Evolutionary conservation across 2,113 vertebrate species (phyloP).

Genomic region (Heliornis fulica): DNA sequence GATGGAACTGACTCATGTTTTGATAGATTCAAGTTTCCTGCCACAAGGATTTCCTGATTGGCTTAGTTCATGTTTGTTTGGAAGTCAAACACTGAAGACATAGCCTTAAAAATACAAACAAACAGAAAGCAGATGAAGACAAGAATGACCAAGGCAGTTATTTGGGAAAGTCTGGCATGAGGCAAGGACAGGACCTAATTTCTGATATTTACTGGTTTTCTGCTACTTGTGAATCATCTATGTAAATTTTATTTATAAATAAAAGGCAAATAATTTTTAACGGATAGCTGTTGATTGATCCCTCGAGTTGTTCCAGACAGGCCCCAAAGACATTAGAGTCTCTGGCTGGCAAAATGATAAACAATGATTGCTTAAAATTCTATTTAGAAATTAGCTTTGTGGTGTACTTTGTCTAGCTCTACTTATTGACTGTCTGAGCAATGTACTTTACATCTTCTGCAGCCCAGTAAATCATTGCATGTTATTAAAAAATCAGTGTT

Average conservation of each 20-base stretch:
- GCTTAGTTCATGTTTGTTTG: not conserved
- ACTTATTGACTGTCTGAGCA: conserved; percentile 29
- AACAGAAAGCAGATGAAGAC: not conserved
- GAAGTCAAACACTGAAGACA: not conserved
- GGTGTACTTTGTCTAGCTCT: conserved; percentile 7
- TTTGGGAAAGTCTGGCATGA: not conserved
- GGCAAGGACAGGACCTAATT: not conserved
- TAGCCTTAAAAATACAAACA: not conserved
- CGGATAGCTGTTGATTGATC: not conserved
- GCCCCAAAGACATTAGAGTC: conserved; percentile 9
- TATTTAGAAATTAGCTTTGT: conserved; percentile 45
- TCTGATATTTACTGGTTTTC: not conserved
- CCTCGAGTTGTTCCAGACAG: not conserved
- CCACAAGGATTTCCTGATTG: not conserved
- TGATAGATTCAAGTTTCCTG: not conserved
- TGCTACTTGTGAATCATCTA: not conserved
- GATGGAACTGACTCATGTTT: not conserved
- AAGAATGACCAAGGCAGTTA: not conserved
- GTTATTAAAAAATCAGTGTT: conserved; percentile 23
- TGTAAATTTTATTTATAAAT: conserved; percentile 21
- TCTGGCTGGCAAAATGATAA: conserved; percentile 46
- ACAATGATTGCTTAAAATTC: conserved; percentile 31
- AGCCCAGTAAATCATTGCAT: conserved; percentile 3
- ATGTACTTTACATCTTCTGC: conserved; percentile 11
- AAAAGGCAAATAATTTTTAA: conserved; percentile 12